These are phyloP conservation scores for Melieria picta DNA, from an alignment of 2,888 invertebrate species.

Conservation along the genomic window DNA sequence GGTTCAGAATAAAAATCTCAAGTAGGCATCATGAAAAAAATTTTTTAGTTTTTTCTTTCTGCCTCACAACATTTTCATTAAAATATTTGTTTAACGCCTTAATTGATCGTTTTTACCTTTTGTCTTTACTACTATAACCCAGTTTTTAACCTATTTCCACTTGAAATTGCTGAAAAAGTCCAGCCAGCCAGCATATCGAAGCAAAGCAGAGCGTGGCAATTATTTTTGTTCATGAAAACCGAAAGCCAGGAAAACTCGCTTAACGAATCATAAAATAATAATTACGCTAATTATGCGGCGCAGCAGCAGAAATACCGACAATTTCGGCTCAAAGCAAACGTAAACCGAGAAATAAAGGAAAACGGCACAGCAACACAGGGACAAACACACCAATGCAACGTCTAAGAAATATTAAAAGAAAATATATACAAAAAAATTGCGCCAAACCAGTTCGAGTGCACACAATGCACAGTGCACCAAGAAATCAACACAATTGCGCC, in stretches of 20 bases:
- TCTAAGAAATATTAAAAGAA: background rate
- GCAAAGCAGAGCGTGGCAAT: no score
- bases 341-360: background rate
- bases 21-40: no score
- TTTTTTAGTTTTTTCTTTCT: no score
- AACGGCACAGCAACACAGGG: slow-evolving; percentile 12
- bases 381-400: slow-evolving; percentile 19
- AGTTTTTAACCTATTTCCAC: no score
- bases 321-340: background rate
- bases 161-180: no score
- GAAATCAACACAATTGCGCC: slow-evolving; percentile 19
- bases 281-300: slow-evolving; percentile 21
- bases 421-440: background rate
- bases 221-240: background rate
- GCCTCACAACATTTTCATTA: no score
- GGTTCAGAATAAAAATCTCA: no score
- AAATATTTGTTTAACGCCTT: no score
- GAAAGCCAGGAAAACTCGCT: slow-evolving; percentile 10
- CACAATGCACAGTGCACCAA: slow-evolving; percentile 4
- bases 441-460: background rate
- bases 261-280: slow-evolving; percentile 14
- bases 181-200: no score
- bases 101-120: no score
- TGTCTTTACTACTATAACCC: no score
- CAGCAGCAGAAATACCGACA: background rate